Evolutionary conservation across 2,797 vertebrate genomes (phyloP), one percentile per base, ranked within the genome.

Genomic region (Gambelia wislizenii): DNA sequence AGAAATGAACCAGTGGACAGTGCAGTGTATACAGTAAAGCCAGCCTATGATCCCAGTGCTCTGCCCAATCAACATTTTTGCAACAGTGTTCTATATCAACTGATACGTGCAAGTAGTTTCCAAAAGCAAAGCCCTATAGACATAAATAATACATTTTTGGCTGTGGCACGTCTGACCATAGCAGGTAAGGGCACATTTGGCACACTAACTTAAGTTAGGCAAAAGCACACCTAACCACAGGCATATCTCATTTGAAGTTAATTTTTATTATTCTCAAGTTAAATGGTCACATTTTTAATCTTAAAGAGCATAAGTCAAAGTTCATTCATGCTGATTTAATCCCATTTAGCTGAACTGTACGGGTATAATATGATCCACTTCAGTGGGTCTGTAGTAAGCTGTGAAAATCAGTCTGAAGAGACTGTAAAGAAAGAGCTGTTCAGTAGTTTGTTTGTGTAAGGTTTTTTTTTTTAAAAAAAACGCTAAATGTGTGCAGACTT

Each of bases 251-350:
- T 52, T 52, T 75, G 56, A 47, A 75, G 39, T 61, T 83, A 88
- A 67, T 76, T 76, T 64, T 47, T 67, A 20, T 59, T 74, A 74
- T 87, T 72, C 42, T 3, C 16, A 77, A 78, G 47, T 77, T 61
- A 82, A 82, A 56, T 75, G 72, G 4, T 22, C 36, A 33, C n/a
- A 76, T 83, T 67, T 88, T 75, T 44, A 22, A 20, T 30, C 16
- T 64, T 88, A 77, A 30, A 49, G 56, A 83, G 44, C 25, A 84
- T 54, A 52, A 76, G 76, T 86, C 61, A 78, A 78, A 42, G 47
- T 67, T 84, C 27, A 67, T 69, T 77, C n/a, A 9, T 54, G 27
- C 59, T 84, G 59, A 69, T 88, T 77, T 78, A 69, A 88, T 84
- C n/a, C 33, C 25, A 77, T 67, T 83, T 88, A 67, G 44, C 44